Conservation (phyloP, 2,888 invertebrate genomes). For the Lasioglossum malachurum region DNA sequence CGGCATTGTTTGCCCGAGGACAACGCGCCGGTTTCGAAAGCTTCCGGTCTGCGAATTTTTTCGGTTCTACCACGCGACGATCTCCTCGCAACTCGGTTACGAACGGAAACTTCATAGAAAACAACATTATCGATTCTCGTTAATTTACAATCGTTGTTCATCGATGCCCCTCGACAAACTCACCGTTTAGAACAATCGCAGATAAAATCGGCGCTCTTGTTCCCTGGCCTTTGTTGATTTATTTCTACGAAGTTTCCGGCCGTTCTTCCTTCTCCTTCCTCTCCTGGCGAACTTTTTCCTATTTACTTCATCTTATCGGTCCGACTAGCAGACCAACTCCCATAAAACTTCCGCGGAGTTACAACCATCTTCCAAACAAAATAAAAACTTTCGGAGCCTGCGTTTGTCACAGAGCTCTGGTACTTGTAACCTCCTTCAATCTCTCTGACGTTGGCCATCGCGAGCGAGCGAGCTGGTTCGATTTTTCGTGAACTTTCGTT, state of each 20-base stretch:
- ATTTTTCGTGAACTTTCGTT: not conserved
- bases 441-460: not conserved
- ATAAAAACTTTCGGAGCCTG: not conserved
- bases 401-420: not conserved
- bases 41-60: slow-evolving; percentile 36
- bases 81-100: not conserved
- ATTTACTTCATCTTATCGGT: slow-evolving; percentile 2
- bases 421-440: slow-evolving; percentile 6
- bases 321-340: slow-evolving; percentile 8
- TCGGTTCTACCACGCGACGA: not conserved
- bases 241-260: not conserved
- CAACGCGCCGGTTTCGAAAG: slow-evolving; percentile 7
- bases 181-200: not conserved
- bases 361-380: slow-evolving; percentile 5
- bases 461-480: not conserved
- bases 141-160: not conserved
- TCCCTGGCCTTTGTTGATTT: slow-evolving; percentile 3
- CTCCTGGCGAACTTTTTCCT: slow-evolving; percentile 1
- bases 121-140: not conserved
- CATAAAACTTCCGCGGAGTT: slow-evolving; percentile 4
- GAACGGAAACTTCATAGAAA: not conserved
- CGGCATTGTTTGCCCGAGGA: slow-evolving; percentile 36
- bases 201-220: not conserved
- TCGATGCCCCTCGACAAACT: not conserved
- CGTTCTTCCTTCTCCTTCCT: not conserved